A percentile compares a stretch with the other conserved stretches of the same genome.
Evolutionary conservation across 2,888 invertebrate species (phyloP).

Genomic region (Acrocyrtus sp.): DNA sequence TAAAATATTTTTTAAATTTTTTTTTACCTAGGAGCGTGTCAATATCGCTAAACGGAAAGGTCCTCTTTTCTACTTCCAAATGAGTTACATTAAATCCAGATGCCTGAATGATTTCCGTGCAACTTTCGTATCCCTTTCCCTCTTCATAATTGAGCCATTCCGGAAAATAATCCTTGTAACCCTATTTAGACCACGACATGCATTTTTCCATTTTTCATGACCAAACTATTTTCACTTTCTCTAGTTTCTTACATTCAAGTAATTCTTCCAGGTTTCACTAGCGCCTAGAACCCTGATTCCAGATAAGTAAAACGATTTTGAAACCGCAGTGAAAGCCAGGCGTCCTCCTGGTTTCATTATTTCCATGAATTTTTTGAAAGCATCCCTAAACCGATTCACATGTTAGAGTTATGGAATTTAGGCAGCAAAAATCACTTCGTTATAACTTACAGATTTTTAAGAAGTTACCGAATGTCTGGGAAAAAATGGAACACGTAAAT

Average conservation of each 20-base stretch:
- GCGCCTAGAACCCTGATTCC: constrained; percentile 11
- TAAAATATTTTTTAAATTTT: background rate
- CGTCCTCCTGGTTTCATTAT: constrained; percentile 48
- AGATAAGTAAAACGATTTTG: constrained; percentile 15
- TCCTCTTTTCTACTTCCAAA: constrained; percentile 22
- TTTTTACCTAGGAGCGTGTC: constrained; percentile 39
- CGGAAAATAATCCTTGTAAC: constrained; percentile 43
- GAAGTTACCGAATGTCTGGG: constrained; percentile 40
- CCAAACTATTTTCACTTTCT: no score
- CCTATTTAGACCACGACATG: constrained; percentile 16
- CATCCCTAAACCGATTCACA: no score
- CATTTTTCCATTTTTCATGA: background rate
- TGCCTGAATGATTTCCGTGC: constrained; percentile 16
- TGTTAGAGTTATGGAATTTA: no score
- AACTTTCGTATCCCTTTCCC: constrained; percentile 23
- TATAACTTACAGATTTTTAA: no score
- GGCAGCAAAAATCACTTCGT: no score
- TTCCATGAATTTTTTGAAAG: constrained; percentile 26
- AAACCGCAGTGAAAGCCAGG: constrained; percentile 48
- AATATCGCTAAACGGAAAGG: constrained; percentile 21
- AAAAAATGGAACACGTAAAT: constrained; percentile 58
- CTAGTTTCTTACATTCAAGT: constrained; percentile 36
- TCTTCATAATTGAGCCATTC: constrained; percentile 47
- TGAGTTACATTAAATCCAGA: constrained; percentile 41
- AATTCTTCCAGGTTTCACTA: constrained; percentile 34